These are phyloP conservation scores for Phenganax stokvisi DNA, from an alignment of 92 coral and sea anemone genomes.

Conservation along the genomic window DNA sequence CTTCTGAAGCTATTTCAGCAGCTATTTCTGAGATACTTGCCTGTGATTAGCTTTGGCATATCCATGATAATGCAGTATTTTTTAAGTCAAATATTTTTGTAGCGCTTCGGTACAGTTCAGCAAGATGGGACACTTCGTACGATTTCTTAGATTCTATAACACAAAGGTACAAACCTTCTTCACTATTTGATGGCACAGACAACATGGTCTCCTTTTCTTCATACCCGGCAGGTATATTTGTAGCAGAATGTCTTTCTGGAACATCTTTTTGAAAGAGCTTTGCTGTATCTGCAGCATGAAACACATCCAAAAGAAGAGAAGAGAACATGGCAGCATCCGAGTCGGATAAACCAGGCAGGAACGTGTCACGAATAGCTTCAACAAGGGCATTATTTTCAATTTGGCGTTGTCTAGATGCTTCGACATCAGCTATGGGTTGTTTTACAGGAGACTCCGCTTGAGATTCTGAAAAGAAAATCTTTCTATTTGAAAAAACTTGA, in stretches of 20 bases:
- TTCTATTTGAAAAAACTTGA: too few species aligned
- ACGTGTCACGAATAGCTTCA: constrained; percentile 73
- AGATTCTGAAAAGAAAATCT: constrained; percentile 9
- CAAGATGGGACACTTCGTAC: not conserved
- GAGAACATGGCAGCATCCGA: constrained; percentile 92
- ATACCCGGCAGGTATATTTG: constrained; percentile 65
- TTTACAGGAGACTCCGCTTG: not conserved
- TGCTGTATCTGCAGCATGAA: constrained; percentile 73
- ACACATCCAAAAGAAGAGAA: constrained; percentile 70
- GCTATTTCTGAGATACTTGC: too few species aligned
- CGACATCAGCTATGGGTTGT: constrained; percentile 27
- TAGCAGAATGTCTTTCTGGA: constrained; percentile 61
- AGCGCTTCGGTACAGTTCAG: not conserved
- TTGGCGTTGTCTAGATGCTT: constrained; percentile 42
- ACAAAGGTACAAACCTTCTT: not conserved
- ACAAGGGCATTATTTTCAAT: constrained; percentile 77
- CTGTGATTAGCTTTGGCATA: too few species aligned
- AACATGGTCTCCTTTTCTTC: constrained; percentile 27
- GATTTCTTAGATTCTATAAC: too few species aligned
- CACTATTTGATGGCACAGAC: constrained; percentile 17
- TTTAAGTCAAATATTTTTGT: too few species aligned
- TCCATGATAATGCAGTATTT: too few species aligned
- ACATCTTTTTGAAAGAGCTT: constrained; percentile 79
- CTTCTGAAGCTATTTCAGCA: too few species aligned
- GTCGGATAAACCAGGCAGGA: constrained; percentile 72